Base-by-base conservation (phyloP, 2,797 vertebrate species). In the Melanotaenia maccullochi region DNA sequence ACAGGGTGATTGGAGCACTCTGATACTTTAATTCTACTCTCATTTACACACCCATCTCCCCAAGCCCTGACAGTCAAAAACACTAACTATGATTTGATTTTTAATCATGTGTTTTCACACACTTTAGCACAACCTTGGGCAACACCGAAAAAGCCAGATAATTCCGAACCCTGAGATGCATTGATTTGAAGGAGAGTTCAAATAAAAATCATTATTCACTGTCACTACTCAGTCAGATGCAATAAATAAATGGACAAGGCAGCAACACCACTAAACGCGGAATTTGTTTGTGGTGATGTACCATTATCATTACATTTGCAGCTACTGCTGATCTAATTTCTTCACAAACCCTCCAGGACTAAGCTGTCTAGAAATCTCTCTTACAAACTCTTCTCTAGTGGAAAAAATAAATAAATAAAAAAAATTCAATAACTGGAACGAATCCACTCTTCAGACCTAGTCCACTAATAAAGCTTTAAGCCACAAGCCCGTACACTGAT, bases 241-340 rank as follows among this genome's bases (percentile, higher is more conserved):
- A 65, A 79, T 60, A 66, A 72, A 67, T 56, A 79, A 77, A 78
- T 22, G 24, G 73, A 74, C 24, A 74, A 73, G 40, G 30, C 69
- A 60, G 82, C 51, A 68, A 69, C 60, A 57, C 12, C 7, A 11
- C 60, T 56, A 64, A 79, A 76, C 68, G 60, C 58, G 51, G 81
- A 68, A 90, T 81, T 81, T 75, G 76, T 68, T 90, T 87, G 75
- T 44, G 71, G 71, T 80, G 85, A 89, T 86, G 74, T 67, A 84
- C 69, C 69, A 74, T 68, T 85, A 73, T 77, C 81, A 85, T 87
- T 89, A 79, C 79, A 73, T 85, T 49, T 82, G 64, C 60, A 74
- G 73, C 72, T 78, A 71, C 83, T 79, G 79, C 66, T 38, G 25
- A 78, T 70, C 75, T 85, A 9, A 61, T 79, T 82, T 78, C 74